A percentile compares a stretch with the other conserved stretches of the same genome.
phyloP scores from a whole-genome alignment of 2,888 invertebrate species.

The Acanthosepion lycidas region DNA sequence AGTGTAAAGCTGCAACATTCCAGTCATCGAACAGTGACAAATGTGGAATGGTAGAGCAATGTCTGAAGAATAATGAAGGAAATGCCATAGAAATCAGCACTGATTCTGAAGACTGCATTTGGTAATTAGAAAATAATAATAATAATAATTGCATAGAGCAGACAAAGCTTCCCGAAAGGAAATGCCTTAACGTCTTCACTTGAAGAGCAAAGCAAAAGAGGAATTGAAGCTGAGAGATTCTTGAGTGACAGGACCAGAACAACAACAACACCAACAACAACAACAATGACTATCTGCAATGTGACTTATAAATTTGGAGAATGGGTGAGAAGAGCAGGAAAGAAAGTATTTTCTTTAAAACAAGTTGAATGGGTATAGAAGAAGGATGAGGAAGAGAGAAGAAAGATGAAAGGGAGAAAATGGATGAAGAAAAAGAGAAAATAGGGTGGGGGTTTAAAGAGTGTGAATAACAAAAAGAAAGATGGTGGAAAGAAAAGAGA shows the following conservation, averaged over 20 bases:
- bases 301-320: background rate
- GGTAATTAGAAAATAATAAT: constrained; percentile 25
- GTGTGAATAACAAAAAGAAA: background rate
- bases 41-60: background rate
- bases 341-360: background rate
- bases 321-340: background rate
- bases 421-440: background rate
- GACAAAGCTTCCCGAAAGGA: background rate
- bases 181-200: background rate
- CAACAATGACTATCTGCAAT: background rate
- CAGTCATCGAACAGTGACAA: background rate
- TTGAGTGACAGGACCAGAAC: background rate
- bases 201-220: background rate
- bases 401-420: background rate
- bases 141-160: background rate
- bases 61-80: constrained; percentile 17
- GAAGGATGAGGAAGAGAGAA: background rate
- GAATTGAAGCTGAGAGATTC: background rate
- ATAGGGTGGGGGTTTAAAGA: background rate
- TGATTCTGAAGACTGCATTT: background rate
- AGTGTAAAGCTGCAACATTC: constrained; percentile 2
- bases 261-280: background rate
- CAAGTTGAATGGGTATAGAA: background rate
- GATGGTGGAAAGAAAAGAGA: background rate
- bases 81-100: background rate